phyloP scores from a whole-genome alignment of 2,888 invertebrate genomes.

The Oligia fasciuncula region DNA sequence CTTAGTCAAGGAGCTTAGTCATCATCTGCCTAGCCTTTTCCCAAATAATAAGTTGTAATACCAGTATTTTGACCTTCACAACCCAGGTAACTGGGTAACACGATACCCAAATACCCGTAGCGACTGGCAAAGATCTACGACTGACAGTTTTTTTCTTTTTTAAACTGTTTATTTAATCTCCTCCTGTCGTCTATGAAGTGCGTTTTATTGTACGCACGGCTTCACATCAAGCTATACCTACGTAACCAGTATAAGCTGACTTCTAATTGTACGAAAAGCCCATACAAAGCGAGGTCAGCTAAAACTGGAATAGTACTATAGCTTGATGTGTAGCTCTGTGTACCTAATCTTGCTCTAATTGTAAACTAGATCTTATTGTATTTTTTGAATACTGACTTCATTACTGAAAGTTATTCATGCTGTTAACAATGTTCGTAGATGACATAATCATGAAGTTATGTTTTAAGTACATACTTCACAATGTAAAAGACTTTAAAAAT shows the following conservation, averaged over 20 bases:
- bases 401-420: not conserved
- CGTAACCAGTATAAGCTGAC: not conserved
- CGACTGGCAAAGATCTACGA: not conserved
- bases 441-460: constrained; percentile 32
- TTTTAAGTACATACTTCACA: not conserved
- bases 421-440: constrained; percentile 21
- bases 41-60: not conserved
- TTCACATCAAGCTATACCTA: not conserved
- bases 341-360: not conserved
- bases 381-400: constrained; percentile 9
- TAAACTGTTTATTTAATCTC: not conserved
- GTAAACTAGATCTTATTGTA: not conserved
- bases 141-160: too few relatives aligned
- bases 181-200: not conserved
- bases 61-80: not conserved
- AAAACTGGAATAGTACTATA: not conserved
- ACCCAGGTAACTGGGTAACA: not conserved
- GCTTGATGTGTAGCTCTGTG: not conserved
- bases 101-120: not conserved
- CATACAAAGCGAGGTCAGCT: not conserved
- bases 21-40: not conserved
- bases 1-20: not conserved
- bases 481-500: not conserved
- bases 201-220: not conserved
- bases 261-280: not conserved